Evolutionary conservation across 30 jellyfish, hydroid and myxozoan genomes (phyloP).

Genomic region (Aurelia coerulea): DNA sequence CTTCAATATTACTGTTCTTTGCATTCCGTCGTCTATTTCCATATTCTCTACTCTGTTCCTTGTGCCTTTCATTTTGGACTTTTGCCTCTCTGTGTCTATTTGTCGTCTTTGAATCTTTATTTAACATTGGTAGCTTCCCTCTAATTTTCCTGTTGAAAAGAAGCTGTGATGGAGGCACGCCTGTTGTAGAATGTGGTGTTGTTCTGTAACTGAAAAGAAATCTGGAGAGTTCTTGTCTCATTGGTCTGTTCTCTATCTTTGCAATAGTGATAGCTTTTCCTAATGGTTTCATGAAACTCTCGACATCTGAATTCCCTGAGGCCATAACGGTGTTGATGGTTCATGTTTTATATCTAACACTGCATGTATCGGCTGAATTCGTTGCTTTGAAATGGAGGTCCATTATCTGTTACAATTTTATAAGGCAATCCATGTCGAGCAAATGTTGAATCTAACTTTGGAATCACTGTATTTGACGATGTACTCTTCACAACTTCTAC

Average conservation of each 20-base stretch:
- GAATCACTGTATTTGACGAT: slow-evolving; percentile 34
- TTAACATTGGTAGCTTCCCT: not conserved
- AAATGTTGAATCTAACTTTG: slow-evolving; percentile 32
- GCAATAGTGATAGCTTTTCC: slow-evolving; percentile 43
- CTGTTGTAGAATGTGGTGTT: slow-evolving; percentile 54
- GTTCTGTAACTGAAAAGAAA: slow-evolving; percentile 34
- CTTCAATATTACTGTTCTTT: not conserved
- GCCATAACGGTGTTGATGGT: slow-evolving; percentile 44
- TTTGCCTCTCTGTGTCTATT: not conserved
- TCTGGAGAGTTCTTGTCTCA: slow-evolving; percentile 35
- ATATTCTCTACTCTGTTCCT: not conserved
- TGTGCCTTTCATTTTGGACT: not conserved
- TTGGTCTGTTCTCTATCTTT: not conserved
- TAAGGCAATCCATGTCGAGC: slow-evolving; percentile 34
- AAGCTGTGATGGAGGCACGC: slow-evolving; percentile 44
- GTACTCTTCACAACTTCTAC: slow-evolving; percentile 46
- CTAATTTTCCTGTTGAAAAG: slow-evolving; percentile 44
- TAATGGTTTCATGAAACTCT: slow-evolving; percentile 30
- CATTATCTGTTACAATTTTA: slow-evolving; percentile 35
- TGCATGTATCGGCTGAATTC: slow-evolving; percentile 19
- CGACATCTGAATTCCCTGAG: slow-evolving; percentile 32
- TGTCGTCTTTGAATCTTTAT: not conserved
- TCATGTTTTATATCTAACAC: slow-evolving; percentile 10
- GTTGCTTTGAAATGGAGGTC: slow-evolving; percentile 60
- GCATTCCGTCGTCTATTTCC: slow-evolving; percentile 15